Percentiles rank a stretch among this genome's conserved stretches.
phyloP scores from a whole-genome alignment of 2,797 vertebrate genomes.

The Ctenopoma kingsleyae region DNA sequence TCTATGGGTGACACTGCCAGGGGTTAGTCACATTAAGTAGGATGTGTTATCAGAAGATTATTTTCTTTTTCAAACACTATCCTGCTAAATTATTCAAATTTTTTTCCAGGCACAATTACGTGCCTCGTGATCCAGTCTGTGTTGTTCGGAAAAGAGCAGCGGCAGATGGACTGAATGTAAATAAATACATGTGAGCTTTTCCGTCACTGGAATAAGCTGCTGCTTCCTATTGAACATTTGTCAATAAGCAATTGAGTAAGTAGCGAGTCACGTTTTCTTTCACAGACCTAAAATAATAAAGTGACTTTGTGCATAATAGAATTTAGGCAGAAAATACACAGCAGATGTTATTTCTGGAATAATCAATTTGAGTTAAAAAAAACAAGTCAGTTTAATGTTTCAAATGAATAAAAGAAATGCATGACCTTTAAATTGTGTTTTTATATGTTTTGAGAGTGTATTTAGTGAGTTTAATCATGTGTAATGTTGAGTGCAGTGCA shows the following conservation, averaged over 20 bases:
- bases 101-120: neutral
- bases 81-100: constrained; percentile 54
- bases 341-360: constrained; percentile 11
- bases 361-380: constrained; percentile 13
- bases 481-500: neutral
- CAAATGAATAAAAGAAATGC: constrained; percentile 16
- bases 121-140: constrained; percentile 27
- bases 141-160: constrained; percentile 11
- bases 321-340: constrained; percentile 9
- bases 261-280: constrained; percentile 33
- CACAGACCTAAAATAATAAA: constrained; percentile 31
- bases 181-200: constrained; percentile 31
- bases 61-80: constrained; percentile 47
- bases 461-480: neutral
- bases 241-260: constrained; percentile 47
- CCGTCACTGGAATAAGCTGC: constrained; percentile 24
- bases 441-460: neutral
- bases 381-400: constrained; percentile 11
- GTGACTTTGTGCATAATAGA: constrained; percentile 37
- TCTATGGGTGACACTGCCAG: constrained; percentile 16
- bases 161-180: constrained; percentile 37
- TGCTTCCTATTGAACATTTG: constrained; percentile 38
- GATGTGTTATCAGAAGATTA: constrained; percentile 29
- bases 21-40: constrained; percentile 34
- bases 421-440: neutral